Percentiles rank a stretch among this genome's conserved stretches.
These are phyloP conservation scores for Hemiscyllium ocellatum DNA, from an alignment of 2,113 vertebrate species.

Conservation along the genomic window DNA sequence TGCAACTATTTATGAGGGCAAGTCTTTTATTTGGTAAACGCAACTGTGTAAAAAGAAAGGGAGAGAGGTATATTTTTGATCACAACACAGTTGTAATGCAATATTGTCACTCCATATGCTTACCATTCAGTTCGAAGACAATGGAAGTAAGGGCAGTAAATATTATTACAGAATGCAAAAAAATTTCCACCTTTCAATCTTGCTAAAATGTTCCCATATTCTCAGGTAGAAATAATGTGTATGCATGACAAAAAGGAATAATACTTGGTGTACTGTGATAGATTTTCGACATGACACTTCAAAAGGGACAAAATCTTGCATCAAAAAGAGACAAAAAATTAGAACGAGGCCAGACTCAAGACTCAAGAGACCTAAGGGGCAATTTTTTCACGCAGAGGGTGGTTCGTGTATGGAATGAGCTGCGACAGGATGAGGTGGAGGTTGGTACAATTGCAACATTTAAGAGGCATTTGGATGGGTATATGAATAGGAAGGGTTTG, in stretches of 20 bases:
- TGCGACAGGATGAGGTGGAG: too few species aligned
- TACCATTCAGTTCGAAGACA: neutral
- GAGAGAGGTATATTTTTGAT: neutral
- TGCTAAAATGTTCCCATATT: neutral
- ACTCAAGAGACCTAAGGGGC: too few species aligned
- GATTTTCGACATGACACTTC: too few species aligned
- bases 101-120: neutral
- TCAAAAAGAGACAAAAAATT: too few species aligned
- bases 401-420: too few species aligned
- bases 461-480: too few species aligned
- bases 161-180: neutral
- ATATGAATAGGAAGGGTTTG: too few species aligned
- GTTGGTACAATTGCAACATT: too few species aligned
- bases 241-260: neutral
- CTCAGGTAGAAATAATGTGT: neutral
- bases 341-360: too few species aligned
- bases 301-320: too few species aligned
- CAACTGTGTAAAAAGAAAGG: neutral
- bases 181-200: neutral
- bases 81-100: neutral
- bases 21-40: neutral
- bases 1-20: neutral
- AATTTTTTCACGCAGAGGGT: too few species aligned
- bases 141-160: neutral
- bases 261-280: too few species aligned